A percentile compares a stretch with the other conserved stretches of the same genome.
Evolutionary conservation across 2,888 invertebrate species (phyloP).

Genomic region (Phyllotreta cruciferae): DNA sequence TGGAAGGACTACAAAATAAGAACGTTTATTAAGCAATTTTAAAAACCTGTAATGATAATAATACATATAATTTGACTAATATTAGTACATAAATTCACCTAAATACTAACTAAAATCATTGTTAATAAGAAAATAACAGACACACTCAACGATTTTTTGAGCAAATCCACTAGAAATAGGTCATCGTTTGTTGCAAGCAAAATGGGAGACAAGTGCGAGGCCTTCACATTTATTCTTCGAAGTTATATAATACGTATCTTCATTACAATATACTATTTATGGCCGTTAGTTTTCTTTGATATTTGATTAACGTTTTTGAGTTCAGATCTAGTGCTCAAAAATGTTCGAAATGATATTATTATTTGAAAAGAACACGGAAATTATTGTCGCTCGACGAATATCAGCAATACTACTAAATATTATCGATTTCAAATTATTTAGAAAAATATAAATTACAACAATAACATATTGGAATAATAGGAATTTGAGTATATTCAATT

Average conservation of each 20-base stretch:
- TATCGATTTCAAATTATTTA: background rate
- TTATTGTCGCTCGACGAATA: slow-evolving; percentile 16
- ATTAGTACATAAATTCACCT: slow-evolving; percentile 30
- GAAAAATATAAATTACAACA: too few species aligned
- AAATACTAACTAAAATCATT: slow-evolving; percentile 30
- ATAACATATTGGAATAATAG: too few species aligned
- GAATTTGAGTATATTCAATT: too few species aligned
- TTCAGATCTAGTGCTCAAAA: slow-evolving; percentile 60
- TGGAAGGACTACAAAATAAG: too few species aligned
- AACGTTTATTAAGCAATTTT: too few species aligned
- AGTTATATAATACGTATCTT: slow-evolving; percentile 51
- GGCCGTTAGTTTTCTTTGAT: slow-evolving; percentile 55
- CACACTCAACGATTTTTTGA: slow-evolving; percentile 38
- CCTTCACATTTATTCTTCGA: slow-evolving; percentile 21
- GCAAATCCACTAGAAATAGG: slow-evolving; percentile 38
- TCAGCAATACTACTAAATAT: background rate
- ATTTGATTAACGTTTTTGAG: slow-evolving; percentile 56
- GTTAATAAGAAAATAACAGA: slow-evolving; percentile 39
- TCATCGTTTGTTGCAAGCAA: slow-evolving; percentile 33
- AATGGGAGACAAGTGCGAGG: slow-evolving; percentile 36
- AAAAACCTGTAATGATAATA: too few species aligned
- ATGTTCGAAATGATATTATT: slow-evolving; percentile 39
- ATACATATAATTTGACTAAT: slow-evolving; percentile 6
- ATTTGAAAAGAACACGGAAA: slow-evolving; percentile 24
- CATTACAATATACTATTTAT: slow-evolving; percentile 54